Evolutionary conservation across 2,888 invertebrate species (phyloP), one percentile per base, ranked within the genome.

Genomic region (Teleiodes luculella): DNA sequence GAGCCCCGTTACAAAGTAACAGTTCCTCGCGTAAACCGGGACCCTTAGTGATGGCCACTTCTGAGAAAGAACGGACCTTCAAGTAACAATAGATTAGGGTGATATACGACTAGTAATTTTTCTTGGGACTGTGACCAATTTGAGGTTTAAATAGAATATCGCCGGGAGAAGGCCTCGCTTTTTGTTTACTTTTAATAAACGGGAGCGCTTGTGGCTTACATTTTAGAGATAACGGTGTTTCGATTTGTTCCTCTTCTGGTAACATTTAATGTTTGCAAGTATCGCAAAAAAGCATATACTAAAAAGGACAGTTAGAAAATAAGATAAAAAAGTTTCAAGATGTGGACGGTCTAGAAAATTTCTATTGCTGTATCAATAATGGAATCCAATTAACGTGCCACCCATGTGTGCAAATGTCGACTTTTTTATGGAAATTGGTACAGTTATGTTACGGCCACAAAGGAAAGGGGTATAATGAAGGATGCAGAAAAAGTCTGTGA

Each of bases 21-120:
- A 83, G 88, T 84, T 78, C 73, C 78, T 78, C 71, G 83, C 75
- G 89, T 89, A 81, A 86, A 86, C 80, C 85, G 83, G 85, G 82
- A 84, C 68, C 78, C 70, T 73, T 78, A 80, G 80, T 82, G 75
- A 74, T 72, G 65, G 63, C 63, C 67, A 67, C 66, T 87, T 86
- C 85, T 77, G 50, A 69, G 86, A 86, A 87, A 65, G 60, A 80
- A 78, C 78, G 79, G 80, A 67, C 75, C 73, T 66, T 67, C 64
- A 53, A 60, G 72, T 72, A 76, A 86, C 83, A 86, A 87, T 79
- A 72, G 73, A 65, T 68, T 65, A 64, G 67, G 61, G 74, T 78
- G 80, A 87, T 83, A 79, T 83, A 86, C 83, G 78, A 72, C 75
- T 58, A 61, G 65, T 69, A 71, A 77, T 83, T 82, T 78, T 76